These are phyloP conservation scores for Chauna torquata DNA, from an alignment of 2,113 vertebrate species.

Conservation along the genomic window DNA sequence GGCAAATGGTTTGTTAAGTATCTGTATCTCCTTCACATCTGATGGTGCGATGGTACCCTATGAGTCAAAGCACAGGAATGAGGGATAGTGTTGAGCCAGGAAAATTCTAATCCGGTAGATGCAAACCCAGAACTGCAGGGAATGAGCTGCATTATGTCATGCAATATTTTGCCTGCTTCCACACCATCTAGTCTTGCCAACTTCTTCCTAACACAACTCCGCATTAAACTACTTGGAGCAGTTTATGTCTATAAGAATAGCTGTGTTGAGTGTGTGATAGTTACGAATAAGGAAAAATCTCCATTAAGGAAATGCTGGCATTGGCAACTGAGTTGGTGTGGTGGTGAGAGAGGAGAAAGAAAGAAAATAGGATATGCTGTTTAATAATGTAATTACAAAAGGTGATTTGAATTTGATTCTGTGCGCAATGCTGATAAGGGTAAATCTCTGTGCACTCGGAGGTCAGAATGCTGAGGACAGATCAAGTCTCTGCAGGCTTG, in stretches of 20 bases:
- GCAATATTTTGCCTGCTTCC: neutral
- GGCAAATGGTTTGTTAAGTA: neutral
- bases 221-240: neutral
- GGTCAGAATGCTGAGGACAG: conserved; percentile 36
- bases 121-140: neutral
- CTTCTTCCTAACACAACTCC: neutral
- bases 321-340: rapidly evolving
- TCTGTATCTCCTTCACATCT: neutral
- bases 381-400: conserved; percentile 45
- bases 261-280: neutral
- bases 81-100: rapidly evolving
- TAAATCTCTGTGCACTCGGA: conserved; percentile 37
- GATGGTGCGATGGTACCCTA: neutral
- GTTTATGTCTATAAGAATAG: neutral
- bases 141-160: neutral
- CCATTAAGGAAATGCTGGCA: rapidly evolving
- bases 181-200: rapidly evolving
- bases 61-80: neutral
- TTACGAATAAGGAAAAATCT: neutral
- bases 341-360: neutral
- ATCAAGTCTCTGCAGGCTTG: conserved; percentile 21
- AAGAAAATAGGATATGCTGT: conserved; percentile 32
- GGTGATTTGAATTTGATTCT: conserved; percentile 48
- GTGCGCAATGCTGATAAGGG: conserved; percentile 20
- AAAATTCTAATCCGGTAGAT: neutral